A percentile compares a stretch with the other conserved stretches of the same genome.
These are phyloP conservation scores for Pteropus alecto DNA, from an alignment of 2,113 vertebrate species.

Conservation along the genomic window DNA sequence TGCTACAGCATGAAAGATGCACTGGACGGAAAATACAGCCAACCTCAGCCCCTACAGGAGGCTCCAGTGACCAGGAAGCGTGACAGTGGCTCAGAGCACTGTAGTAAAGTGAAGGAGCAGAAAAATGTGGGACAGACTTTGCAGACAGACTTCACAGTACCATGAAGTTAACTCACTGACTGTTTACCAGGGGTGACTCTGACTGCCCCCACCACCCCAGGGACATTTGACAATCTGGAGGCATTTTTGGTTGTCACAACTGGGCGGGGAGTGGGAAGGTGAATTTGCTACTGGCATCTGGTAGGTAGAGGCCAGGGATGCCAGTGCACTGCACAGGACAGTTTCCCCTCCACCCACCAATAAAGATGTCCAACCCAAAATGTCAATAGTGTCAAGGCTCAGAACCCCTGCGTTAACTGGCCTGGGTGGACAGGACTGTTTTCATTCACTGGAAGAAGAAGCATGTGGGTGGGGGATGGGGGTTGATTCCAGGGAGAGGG, in stretches of 20 bases:
- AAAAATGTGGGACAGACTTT: not conserved
- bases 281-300: no score
- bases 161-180: not conserved
- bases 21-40: not conserved
- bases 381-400: fast-evolving
- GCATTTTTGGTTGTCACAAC: not conserved
- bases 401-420: not conserved
- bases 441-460: fast-evolving
- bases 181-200: no score
- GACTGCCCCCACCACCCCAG: not conserved
- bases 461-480: no score
- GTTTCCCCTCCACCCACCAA: not conserved
- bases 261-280: fast-evolving
- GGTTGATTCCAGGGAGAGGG: not conserved
- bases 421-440: not conserved
- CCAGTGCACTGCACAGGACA: not conserved
- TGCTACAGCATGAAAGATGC: fast-evolving
- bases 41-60: fast-evolving
- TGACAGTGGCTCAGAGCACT: not conserved
- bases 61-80: fast-evolving
- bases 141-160: no score
- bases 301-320: not conserved
- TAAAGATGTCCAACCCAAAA: not conserved
- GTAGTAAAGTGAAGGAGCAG: not conserved
- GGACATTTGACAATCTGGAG: not conserved